Conservation (phyloP, 2,888 invertebrate species). For the Eupithecia exiguata region DNA sequence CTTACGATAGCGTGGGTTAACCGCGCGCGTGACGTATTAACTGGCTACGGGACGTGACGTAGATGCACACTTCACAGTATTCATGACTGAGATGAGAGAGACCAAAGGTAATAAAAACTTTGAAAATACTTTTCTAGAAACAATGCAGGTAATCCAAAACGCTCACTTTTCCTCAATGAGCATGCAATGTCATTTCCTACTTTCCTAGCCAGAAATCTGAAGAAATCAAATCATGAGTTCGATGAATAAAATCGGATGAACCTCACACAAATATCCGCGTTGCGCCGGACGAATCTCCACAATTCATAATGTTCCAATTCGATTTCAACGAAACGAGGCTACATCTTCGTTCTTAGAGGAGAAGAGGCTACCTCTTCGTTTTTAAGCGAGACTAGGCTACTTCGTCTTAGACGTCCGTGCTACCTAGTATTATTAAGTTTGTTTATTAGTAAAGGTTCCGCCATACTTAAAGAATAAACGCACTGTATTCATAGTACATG, state of each 20-base stretch:
- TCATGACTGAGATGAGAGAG: neutral
- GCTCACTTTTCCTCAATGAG: neutral
- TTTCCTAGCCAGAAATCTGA: neutral
- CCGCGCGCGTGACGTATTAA: conserved; percentile 39
- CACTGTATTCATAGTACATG: neutral
- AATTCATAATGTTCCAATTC: neutral
- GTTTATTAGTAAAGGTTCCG: too few relatives aligned
- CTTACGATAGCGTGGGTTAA: conserved; percentile 37
- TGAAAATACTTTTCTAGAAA: neutral
- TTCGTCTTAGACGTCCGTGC: neutral
- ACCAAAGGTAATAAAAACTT: neutral
- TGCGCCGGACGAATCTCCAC: neutral
- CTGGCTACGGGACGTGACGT: conserved; percentile 11
- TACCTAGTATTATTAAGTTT: neutral
- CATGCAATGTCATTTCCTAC: neutral
- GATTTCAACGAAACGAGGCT: neutral
- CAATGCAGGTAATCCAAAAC: neutral
- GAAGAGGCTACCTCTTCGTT: too few relatives aligned
- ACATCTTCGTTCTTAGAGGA: neutral
- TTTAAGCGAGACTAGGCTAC: too few relatives aligned
- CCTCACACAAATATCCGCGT: neutral
- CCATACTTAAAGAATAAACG: neutral
- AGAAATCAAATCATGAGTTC: neutral
- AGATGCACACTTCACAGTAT: neutral
- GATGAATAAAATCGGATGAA: neutral